Percentiles rank a stretch among this genome's conserved stretches.
Evolutionary conservation across 2,113 vertebrate species (phyloP).

Genomic region (Cichladusa arquata): DNA sequence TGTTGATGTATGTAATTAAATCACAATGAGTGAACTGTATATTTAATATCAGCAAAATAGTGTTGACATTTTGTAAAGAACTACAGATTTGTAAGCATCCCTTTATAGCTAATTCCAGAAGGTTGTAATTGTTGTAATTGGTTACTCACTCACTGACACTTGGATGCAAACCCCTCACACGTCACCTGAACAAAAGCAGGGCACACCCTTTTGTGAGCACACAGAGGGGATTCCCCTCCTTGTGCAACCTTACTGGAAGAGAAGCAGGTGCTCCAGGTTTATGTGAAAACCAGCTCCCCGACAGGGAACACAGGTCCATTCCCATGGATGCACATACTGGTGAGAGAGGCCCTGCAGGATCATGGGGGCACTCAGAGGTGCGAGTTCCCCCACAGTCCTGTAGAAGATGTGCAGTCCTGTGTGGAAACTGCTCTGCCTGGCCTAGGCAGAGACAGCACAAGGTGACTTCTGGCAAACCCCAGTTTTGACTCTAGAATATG

Average conservation of each 20-base stretch:
- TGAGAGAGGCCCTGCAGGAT: not conserved
- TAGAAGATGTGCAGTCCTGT: not conserved
- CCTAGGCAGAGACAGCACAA: not conserved
- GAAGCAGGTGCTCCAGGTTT: not conserved
- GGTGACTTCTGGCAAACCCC: not conserved
- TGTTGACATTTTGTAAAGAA: not conserved
- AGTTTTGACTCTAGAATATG: not conserved
- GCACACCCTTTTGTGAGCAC: not conserved
- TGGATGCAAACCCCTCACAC: not conserved
- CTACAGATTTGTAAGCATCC: not conserved
- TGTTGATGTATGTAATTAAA: not conserved
- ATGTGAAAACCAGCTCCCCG: not conserved
- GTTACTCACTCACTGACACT: not conserved
- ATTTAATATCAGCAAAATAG: not conserved
- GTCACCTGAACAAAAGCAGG: not conserved
- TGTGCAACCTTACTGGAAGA: not conserved
- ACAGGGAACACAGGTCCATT: not conserved
- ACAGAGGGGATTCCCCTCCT: not conserved
- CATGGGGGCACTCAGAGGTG: fast-evolving
- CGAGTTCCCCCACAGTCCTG: fast-evolving
- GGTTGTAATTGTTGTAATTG: not conserved
- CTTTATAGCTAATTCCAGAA: not conserved
- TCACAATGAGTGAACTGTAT: not conserved
- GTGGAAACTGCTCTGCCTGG: not conserved
- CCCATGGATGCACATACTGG: fast-evolving